Conservation (phyloP, 2,797 vertebrate species). For the Pipistrellus pipistrellus region DNA sequence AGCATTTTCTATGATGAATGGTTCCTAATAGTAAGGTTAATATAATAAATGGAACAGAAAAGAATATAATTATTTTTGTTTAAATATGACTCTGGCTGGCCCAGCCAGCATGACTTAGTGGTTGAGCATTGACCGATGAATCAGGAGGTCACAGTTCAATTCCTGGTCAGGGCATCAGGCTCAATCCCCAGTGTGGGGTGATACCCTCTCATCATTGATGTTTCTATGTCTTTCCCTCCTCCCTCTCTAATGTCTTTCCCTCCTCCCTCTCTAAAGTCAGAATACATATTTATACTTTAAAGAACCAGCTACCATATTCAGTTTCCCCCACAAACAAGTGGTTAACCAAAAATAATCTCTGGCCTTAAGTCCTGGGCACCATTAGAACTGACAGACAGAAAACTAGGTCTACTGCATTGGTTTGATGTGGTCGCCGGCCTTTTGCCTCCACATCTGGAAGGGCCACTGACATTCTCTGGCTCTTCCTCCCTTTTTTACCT, state of each 20-base stretch:
- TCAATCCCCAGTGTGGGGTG: too few species aligned
- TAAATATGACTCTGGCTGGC: constrained; percentile 62
- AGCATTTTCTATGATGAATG: not conserved
- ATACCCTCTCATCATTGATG: too few species aligned
- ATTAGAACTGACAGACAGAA: not conserved
- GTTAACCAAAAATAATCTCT: constrained; percentile 43
- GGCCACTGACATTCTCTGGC: not conserved
- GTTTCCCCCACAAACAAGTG: constrained; percentile 61
- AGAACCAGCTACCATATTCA: constrained; percentile 64
- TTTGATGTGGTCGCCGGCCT: constrained; percentile 31
- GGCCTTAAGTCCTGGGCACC: not conserved
- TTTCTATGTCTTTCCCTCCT: too few species aligned
- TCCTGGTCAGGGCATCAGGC: too few species aligned
- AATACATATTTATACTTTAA: not conserved
- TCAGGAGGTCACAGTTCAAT: too few species aligned
- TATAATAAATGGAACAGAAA: not conserved
- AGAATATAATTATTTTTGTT: constrained; percentile 23
- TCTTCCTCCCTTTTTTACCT: not conserved
- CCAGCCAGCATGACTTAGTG: too few species aligned
- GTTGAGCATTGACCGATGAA: too few species aligned
- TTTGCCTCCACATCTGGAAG: not conserved
- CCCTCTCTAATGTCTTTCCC: too few species aligned
- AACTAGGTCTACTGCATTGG: not conserved
- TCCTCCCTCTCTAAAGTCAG: too few species aligned
- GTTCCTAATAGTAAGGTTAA: not conserved